Conservation (phyloP, 2,797 vertebrate genomes). For the Rhadinocentrus ornatus region DNA sequence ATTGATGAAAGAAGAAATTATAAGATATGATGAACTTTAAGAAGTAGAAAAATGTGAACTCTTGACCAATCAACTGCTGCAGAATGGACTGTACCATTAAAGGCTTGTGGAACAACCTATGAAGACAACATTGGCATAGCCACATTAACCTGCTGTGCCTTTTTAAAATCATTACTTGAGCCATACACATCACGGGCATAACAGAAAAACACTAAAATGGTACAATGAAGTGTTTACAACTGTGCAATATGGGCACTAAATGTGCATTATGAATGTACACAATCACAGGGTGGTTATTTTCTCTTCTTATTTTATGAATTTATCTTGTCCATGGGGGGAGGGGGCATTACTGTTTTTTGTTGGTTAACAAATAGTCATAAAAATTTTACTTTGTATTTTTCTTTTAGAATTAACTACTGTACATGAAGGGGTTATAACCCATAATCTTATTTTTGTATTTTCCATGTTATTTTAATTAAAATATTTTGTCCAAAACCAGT, state of each 20-base stretch:
- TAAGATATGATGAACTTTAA: slow-evolving; percentile 44
- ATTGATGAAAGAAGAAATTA: slow-evolving; percentile 10
- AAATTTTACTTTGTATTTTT: slow-evolving; percentile 29
- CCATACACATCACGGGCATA: slow-evolving; percentile 48
- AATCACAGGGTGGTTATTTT: slow-evolving; percentile 38
- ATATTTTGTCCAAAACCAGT: slow-evolving; percentile 26
- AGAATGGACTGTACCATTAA: slow-evolving; percentile 46
- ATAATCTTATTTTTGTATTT: slow-evolving; percentile 19
- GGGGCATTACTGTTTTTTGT: slow-evolving; percentile 18
- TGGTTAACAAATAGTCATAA: slow-evolving; percentile 10
- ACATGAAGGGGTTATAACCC: slow-evolving; percentile 15
- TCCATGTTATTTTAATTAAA: slow-evolving; percentile 50
- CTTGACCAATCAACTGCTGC: slow-evolving; percentile 61
- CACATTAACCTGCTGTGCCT: slow-evolving; percentile 64
- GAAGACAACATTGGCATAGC: slow-evolving; percentile 44
- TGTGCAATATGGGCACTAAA: slow-evolving; percentile 82
- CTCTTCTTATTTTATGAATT: slow-evolving; percentile 31
- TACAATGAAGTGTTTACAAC: slow-evolving; percentile 74
- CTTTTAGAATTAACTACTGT: slow-evolving; percentile 37
- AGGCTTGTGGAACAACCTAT: slow-evolving; percentile 46
- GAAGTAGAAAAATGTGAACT: slow-evolving; percentile 73
- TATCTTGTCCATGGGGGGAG: slow-evolving; percentile 17
- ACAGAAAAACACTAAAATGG: slow-evolving; percentile 55
- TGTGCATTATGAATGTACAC: slow-evolving; percentile 72
- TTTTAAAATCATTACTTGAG: slow-evolving; percentile 49